Evolutionary conservation across 2,888 invertebrate species (phyloP).

Genomic region (Micoletzkya japonica): DNA sequence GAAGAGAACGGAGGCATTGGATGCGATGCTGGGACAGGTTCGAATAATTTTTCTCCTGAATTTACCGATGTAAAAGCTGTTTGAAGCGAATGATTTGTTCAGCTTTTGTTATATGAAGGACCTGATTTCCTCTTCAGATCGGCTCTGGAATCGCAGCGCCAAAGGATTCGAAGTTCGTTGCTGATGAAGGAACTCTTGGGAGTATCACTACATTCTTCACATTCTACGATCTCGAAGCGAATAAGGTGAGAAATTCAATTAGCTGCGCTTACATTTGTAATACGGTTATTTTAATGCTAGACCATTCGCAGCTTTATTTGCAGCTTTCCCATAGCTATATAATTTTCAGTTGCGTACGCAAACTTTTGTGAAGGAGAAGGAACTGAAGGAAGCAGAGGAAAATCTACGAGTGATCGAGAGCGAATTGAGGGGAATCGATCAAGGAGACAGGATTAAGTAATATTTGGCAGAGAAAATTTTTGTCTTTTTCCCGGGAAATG

Average conservation of each 20-base stretch:
- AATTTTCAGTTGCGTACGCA: slow-evolving; percentile 9
- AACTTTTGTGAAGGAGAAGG: not conserved
- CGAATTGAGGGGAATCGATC: slow-evolving; percentile 28
- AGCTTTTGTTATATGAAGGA: not conserved
- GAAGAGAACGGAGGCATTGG: slow-evolving; percentile 28
- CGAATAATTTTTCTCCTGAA: slow-evolving; percentile 7
- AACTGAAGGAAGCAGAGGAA: slow-evolving; percentile 26
- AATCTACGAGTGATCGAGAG: slow-evolving; percentile 28
- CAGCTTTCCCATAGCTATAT: not conserved
- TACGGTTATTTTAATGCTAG: not conserved
- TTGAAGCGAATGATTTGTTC: not conserved
- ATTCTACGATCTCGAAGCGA: slow-evolving; percentile 35
- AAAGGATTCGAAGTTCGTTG: slow-evolving; percentile 20
- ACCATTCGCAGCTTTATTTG: not conserved
- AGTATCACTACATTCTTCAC: slow-evolving; percentile 42
- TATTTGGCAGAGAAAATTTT: not conserved
- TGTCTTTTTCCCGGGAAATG: not conserved
- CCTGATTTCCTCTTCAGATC: not conserved
- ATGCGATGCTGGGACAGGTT: slow-evolving; percentile 28
- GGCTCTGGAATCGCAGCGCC: slow-evolving; percentile 22
- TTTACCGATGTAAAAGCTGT: too few relatives aligned
- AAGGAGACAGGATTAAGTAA: slow-evolving; percentile 21
- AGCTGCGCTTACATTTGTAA: not conserved
- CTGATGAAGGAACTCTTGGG: slow-evolving; percentile 36
- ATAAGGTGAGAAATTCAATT: not conserved